Percentiles rank a stretch among this genome's conserved stretches.
These are phyloP conservation scores for Octodon degus DNA, from an alignment of 2,113 vertebrate genomes.

Conservation along the genomic window DNA sequence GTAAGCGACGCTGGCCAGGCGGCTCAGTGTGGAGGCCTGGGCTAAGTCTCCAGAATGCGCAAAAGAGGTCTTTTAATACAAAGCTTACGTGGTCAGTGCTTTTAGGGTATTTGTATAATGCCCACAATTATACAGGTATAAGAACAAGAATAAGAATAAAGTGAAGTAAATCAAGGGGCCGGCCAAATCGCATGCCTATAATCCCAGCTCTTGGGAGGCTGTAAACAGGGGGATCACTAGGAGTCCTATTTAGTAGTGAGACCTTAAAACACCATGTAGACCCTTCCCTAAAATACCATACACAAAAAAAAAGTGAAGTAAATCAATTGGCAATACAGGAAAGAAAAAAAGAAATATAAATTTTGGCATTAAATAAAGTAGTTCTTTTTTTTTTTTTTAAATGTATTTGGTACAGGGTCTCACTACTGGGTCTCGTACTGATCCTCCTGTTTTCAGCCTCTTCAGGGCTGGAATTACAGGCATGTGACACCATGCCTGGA, in stretches of 20 bases:
- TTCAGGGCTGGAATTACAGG: too few species aligned
- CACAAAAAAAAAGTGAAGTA: not conserved
- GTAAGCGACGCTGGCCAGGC: not conserved
- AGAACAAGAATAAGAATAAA: not conserved
- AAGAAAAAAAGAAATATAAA: not conserved
- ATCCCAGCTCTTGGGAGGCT: too few species aligned
- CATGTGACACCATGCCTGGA: too few species aligned
- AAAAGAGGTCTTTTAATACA: not conserved
- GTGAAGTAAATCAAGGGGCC: too few species aligned
- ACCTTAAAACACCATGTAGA: too few species aligned
- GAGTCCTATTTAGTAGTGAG: too few species aligned
- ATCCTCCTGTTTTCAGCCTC: too few species aligned
- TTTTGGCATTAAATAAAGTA: not conserved
- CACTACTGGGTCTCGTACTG: too few species aligned
- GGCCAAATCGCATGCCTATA: too few species aligned
- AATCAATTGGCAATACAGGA: not conserved
- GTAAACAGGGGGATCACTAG: too few species aligned
- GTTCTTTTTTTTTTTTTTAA: not conserved
- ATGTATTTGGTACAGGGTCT: too few species aligned
- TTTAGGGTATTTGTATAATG: slow-evolving; percentile 13
- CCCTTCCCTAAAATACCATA: too few species aligned
- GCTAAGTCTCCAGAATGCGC: not conserved
- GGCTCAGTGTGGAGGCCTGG: not conserved
- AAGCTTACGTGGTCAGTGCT: not conserved
- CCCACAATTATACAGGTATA: not conserved